These are phyloP conservation scores for Nycticorax nycticorax DNA, from an alignment of 2,113 vertebrate genomes.

Conservation along the genomic window DNA sequence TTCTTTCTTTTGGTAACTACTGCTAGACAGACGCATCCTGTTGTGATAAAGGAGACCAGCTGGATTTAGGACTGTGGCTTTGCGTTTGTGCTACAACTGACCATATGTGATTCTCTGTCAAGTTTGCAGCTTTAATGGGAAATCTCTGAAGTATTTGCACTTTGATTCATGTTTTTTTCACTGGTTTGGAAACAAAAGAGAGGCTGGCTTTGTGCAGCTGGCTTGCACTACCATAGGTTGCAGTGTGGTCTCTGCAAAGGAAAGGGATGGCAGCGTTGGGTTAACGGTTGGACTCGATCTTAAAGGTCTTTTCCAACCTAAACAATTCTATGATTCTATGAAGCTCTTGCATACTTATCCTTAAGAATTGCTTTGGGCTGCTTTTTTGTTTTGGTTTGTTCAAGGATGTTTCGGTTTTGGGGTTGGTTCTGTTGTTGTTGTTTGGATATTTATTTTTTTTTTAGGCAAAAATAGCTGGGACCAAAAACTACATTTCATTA, in stretches of 20 bases:
- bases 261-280: background rate
- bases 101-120: conserved; percentile 25
- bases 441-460: background rate
- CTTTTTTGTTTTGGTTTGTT: background rate
- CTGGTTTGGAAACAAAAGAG: background rate
- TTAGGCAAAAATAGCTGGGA: background rate
- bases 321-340: too few relatives aligned
- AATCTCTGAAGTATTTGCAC: background rate
- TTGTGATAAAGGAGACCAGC: background rate
- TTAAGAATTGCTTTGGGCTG: background rate
- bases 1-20: background rate
- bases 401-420: background rate
- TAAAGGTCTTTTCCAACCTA: too few relatives aligned
- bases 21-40: background rate
- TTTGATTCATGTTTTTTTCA: conserved; percentile 23
- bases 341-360: background rate
- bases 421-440: too few relatives aligned
- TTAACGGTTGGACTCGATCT: too few relatives aligned
- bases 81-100: background rate
- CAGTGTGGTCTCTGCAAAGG: background rate
- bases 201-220: background rate
- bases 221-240: background rate
- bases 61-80: conserved; percentile 15
- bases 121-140: background rate
- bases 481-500: background rate